phyloP scores from a whole-genome alignment of 2,797 vertebrate species.

The Hydrolagus colliei region DNA sequence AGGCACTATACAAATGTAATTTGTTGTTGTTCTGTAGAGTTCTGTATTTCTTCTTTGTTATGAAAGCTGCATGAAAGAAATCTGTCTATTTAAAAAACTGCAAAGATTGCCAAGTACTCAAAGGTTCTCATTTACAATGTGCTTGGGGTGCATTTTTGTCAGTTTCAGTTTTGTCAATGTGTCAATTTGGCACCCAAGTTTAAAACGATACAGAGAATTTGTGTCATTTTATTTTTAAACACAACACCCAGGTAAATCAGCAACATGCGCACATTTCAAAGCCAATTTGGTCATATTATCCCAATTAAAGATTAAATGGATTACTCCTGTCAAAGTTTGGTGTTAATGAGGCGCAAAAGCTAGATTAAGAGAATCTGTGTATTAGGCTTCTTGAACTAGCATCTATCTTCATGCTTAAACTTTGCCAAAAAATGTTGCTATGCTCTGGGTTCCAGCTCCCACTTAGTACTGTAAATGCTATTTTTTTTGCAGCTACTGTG shows the following conservation, averaged over 20 bases:
- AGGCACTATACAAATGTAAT: no score
- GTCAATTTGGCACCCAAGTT: not conserved
- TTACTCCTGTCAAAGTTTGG: not conserved
- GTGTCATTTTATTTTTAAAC: constrained; percentile 7
- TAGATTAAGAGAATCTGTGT: not conserved
- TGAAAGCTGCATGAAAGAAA: not conserved
- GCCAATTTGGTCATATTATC: not conserved
- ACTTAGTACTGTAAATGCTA: not conserved
- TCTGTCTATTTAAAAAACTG: not conserved
- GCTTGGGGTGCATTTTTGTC: not conserved
- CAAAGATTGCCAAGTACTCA: not conserved
- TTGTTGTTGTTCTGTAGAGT: not conserved
- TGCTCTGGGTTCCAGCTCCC: not conserved
- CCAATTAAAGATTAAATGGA: constrained; percentile 12
- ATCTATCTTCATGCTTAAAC: not conserved
- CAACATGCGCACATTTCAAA: constrained; percentile 11
- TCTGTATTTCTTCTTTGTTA: not conserved
- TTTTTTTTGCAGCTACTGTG: not conserved
- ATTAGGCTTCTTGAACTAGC: not conserved
- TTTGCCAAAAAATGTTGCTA: not conserved
- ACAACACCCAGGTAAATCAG: not conserved
- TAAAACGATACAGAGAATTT: not conserved
- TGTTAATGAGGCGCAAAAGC: not conserved
- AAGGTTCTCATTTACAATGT: not conserved
- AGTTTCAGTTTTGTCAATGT: not conserved